phyloP scores from a whole-genome alignment of 2,797 vertebrate species.

The Acanthurus leucopareius region DNA sequence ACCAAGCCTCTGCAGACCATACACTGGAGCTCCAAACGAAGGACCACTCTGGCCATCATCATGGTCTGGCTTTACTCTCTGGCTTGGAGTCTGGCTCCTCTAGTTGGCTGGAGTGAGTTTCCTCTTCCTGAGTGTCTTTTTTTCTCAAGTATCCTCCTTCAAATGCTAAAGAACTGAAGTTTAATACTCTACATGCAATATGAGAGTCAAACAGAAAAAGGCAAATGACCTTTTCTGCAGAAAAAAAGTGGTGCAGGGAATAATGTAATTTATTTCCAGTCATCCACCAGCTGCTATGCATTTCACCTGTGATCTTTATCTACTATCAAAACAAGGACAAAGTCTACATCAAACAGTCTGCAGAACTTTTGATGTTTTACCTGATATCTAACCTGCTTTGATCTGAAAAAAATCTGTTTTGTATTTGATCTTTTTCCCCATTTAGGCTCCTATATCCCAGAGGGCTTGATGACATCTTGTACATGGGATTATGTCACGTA shows the following conservation, averaged over 20 bases:
- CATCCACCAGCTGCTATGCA: background rate
- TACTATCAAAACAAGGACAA: background rate
- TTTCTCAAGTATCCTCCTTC: background rate
- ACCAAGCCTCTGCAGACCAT: conserved; percentile 91
- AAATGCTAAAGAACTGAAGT: background rate
- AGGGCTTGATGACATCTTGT: conserved; percentile 88
- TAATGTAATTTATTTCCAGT: background rate
- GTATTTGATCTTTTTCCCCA: conserved; percentile 3
- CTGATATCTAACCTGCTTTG: background rate
- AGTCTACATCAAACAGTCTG: background rate
- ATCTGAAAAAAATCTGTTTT: background rate
- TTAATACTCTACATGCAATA: background rate
- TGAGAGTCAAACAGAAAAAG: background rate
- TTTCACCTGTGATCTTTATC: background rate
- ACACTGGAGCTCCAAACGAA: conserved; percentile 88
- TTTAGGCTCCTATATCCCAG: conserved; percentile 86
- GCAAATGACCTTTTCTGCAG: background rate
- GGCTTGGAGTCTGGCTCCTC: conserved; percentile 95
- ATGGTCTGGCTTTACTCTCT: conserved; percentile 93
- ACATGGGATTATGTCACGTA: conserved; percentile 87
- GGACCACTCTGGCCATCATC: conserved; percentile 86
- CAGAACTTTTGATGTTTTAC: background rate
- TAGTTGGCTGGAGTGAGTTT: conserved; percentile 95
- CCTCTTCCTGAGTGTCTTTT: background rate
- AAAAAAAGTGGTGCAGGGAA: background rate